Evolutionary conservation across 2,888 invertebrate species (phyloP).

Genomic region (Parelbella ahira): DNA sequence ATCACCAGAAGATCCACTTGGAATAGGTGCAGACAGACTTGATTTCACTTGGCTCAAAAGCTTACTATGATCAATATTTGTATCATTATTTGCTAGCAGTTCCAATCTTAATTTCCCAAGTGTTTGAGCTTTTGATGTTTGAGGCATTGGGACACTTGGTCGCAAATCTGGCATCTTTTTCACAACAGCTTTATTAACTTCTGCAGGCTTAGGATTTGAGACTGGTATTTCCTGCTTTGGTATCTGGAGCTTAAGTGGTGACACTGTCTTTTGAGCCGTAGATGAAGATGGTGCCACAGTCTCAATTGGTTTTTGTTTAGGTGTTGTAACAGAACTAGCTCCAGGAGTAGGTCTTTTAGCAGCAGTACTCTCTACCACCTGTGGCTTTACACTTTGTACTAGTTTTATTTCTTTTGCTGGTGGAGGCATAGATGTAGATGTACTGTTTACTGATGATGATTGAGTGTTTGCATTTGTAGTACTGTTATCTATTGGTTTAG

Average conservation of each 20-base stretch:
- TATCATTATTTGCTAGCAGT: slow-evolving; percentile 73
- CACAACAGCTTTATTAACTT: slow-evolving; percentile 35
- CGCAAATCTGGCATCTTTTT: slow-evolving; percentile 74
- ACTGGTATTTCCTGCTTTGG: slow-evolving; percentile 52
- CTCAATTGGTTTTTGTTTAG: slow-evolving; percentile 73
- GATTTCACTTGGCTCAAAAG: slow-evolving; percentile 70
- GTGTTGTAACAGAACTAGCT: slow-evolving; percentile 56
- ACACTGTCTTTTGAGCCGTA: slow-evolving; percentile 50
- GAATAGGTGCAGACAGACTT: slow-evolving; percentile 47
- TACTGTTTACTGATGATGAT: slow-evolving; percentile 4
- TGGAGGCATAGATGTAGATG: slow-evolving; percentile 7
- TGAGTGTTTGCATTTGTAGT: slow-evolving; percentile 2
- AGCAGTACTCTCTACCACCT: slow-evolving; percentile 42
- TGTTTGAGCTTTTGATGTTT: slow-evolving; percentile 48
- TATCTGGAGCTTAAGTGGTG: slow-evolving; percentile 63
- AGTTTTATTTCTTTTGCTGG: slow-evolving; percentile 43
- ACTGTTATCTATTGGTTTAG: slow-evolving; percentile 3
- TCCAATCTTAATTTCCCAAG: slow-evolving; percentile 69
- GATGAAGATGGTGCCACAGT: slow-evolving; percentile 36
- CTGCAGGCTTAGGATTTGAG: slow-evolving; percentile 37
- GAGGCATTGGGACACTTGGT: slow-evolving; percentile 50
- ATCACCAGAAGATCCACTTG: slow-evolving; percentile 61
- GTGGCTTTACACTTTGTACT: slow-evolving; percentile 38
- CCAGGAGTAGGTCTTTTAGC: slow-evolving; percentile 50
- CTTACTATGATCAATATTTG: slow-evolving; percentile 71